Conservation (phyloP, 2,113 vertebrate genomes). For the Coreoperca whiteheadi region DNA sequence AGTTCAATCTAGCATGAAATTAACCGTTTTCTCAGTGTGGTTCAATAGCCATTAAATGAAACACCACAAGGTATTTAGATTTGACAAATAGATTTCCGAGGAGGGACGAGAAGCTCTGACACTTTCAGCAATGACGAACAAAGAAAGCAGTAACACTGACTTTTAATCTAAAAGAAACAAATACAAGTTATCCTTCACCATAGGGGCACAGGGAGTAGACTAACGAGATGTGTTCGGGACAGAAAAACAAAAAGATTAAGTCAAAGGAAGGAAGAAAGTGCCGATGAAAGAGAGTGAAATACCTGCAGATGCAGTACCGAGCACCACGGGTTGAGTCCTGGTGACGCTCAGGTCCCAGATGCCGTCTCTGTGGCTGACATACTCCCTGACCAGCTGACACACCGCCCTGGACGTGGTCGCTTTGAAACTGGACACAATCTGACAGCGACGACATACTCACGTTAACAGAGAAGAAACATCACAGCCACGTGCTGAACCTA, state of each 20-base stretch:
- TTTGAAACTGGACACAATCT: constrained; percentile 99
- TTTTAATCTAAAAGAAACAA: neutral
- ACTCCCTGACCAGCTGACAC: constrained; percentile 95
- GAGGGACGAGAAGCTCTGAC: neutral
- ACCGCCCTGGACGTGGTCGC: constrained; percentile 95
- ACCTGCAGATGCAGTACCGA: constrained; percentile 98
- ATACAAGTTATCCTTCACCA: neutral
- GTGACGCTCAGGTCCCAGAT: constrained; percentile 96
- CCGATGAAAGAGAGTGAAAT: neutral
- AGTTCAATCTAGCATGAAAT: neutral
- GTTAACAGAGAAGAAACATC: constrained; percentile 3
- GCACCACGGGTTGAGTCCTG: constrained; percentile 91
- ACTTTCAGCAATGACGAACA: neutral
- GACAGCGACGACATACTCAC: constrained; percentile 17
- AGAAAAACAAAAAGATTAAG: neutral
- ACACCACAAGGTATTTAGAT: neutral
- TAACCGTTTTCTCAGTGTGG: neutral
- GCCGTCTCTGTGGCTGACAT: constrained; percentile 94
- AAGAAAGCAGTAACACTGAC: neutral
- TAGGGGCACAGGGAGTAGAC: neutral
- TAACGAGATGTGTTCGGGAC: neutral
- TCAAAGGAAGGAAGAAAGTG: too few species aligned
- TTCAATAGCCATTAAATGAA: too few species aligned
- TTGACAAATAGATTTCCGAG: neutral
- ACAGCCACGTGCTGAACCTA: rapidly evolving